Base-by-base conservation (phyloP, 1,140 invertebrate species). In the Megathymus violae region DNA sequence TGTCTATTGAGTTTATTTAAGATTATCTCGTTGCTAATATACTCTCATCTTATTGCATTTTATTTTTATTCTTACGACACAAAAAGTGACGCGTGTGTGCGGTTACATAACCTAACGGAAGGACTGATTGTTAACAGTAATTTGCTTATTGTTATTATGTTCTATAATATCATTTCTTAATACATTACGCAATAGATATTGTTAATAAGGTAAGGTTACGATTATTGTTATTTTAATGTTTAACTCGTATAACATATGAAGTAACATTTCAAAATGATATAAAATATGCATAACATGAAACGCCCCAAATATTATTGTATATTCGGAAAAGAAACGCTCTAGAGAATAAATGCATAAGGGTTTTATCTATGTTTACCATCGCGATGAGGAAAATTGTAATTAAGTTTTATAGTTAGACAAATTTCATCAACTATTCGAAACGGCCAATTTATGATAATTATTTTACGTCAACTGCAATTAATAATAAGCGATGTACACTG, bases 371-470 rank as follows among this genome's bases (percentile, higher is more conserved):
- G 58, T 50, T 27, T 31, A 47, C 56, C 69, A 78, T 80, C 77
- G 66, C 67, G 25, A 62, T 59, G 40, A 59, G 46, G 47, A 52
- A 58, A 68, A 64, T 64, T 58, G 60, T 74, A 82, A 80, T 82
- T 76, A 73, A 76, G 68, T 80, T 71, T 75, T 69, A 67, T 78
- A 79, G 71, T 78, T 77, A 75, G 78, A 76, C 76, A 76, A 74
- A 78, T 82, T 78, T 62, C 59, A 66, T 48, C 60, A 59, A 51
- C 58, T 38, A 67, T 44, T 64, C 34, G 27, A 69, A 73, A 69
- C 59, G 54, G 71, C 68, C 47, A 64, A 64, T 56, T 56, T 64
- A 61, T 64, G 58, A 22, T 61, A 61, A 66, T 66, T 52, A 65
- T 43, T 19, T 22, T 10, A 56, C 38, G 14, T 43, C 17, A 58